These are phyloP conservation scores for Drosophila grimshawi DNA, from an alignment of 1,140 invertebrate genomes.

Conservation along the genomic window DNA sequence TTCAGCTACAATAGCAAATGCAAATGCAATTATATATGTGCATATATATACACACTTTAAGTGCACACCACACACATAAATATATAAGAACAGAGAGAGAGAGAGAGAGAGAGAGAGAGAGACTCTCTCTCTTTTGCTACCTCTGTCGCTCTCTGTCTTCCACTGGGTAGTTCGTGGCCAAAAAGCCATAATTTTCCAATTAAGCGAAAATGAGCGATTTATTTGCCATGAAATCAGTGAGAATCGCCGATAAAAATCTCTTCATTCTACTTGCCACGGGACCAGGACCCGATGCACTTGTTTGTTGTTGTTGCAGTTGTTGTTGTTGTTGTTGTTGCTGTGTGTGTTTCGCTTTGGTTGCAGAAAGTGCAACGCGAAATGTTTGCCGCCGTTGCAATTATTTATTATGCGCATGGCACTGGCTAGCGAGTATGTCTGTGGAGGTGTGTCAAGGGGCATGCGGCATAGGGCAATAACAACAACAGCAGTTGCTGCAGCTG, in stretches of 20 bases:
- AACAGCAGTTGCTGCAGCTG: conserved; percentile 31
- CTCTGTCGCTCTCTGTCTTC: background rate
- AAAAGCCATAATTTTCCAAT: conserved; percentile 85
- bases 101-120: background rate
- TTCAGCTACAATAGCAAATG: conserved; percentile 28
- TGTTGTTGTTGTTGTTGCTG: conserved; percentile 47
- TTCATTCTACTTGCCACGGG: conserved; percentile 73
- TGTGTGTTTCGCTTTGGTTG: conserved; percentile 77
- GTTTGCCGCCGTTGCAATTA: conserved; percentile 79
- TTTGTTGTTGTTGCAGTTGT: conserved; percentile 32
- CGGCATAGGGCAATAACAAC: conserved; percentile 21
- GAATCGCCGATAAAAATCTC: conserved; percentile 85
- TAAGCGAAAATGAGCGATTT: conserved; percentile 85
- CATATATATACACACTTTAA: conserved; percentile 1
- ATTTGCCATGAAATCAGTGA: conserved; percentile 85
- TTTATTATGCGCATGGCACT: conserved; percentile 71
- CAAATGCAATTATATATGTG: conserved; percentile 18
- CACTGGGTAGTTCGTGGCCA: conserved; percentile 51
- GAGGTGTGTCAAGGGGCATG: conserved; percentile 9
- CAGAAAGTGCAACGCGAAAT: conserved; percentile 79
- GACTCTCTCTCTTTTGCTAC: background rate
- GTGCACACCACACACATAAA: background rate
- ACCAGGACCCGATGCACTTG: conserved; percentile 37
- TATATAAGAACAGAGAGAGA: background rate
- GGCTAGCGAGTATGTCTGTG: conserved; percentile 34